Evolutionary conservation across 2,797 vertebrate species (phyloP).

Genomic region (Remorina albescens): DNA sequence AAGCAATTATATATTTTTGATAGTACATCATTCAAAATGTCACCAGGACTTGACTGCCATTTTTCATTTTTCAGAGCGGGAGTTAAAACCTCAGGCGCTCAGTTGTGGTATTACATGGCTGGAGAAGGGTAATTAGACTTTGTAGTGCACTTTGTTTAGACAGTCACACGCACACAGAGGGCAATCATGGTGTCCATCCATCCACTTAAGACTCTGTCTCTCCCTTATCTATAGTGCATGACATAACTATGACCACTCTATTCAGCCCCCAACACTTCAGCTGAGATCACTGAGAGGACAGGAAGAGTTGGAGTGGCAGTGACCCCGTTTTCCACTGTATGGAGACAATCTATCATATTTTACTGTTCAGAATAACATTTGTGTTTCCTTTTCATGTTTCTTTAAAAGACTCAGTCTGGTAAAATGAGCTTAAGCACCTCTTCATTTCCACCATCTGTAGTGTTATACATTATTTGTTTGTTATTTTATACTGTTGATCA

Average conservation of each 20-base stretch:
- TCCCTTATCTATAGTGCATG: conserved; percentile 75
- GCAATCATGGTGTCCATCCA: conserved; percentile 61
- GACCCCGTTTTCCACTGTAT: conserved; percentile 27
- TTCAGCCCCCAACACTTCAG: conserved; percentile 43
- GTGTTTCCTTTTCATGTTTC: background rate
- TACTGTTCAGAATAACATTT: background rate
- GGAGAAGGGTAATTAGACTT: conserved; percentile 38
- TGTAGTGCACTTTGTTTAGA: conserved; percentile 44
- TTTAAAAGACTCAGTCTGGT: background rate
- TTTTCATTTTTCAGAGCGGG: background rate
- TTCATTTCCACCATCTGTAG: background rate
- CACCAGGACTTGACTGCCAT: background rate
- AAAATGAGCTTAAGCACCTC: background rate
- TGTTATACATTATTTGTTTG: background rate
- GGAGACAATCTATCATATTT: conserved; percentile 1
- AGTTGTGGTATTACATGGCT: conserved; percentile 16
- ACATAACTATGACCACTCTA: conserved; percentile 47
- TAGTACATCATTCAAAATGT: background rate
- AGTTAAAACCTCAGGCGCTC: conserved; percentile 16
- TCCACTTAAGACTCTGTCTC: conserved; percentile 67
- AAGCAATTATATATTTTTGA: background rate
- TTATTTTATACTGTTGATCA: background rate
- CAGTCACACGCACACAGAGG: conserved; percentile 34
- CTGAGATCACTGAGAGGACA: conserved; percentile 28
- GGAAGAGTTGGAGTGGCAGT: background rate